These are phyloP conservation scores for Agrotis ipsilon DNA, from an alignment of 2,888 invertebrate species.

Conservation along the genomic window DNA sequence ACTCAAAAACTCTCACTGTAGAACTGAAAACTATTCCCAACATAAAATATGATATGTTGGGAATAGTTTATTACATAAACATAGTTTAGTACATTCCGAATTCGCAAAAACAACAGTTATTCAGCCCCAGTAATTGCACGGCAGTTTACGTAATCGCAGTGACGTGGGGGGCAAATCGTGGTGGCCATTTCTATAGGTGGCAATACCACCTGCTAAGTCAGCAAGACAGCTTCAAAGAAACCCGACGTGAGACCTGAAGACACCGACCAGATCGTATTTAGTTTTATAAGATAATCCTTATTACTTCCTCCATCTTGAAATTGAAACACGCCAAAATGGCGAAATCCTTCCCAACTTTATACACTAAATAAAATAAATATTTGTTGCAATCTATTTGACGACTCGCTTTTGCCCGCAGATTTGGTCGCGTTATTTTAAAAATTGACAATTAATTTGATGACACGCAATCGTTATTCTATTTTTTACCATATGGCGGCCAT, in stretches of 20 bases:
- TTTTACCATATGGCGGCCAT: too few species aligned
- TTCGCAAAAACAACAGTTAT: constrained; percentile 23
- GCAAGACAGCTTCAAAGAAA: constrained; percentile 77
- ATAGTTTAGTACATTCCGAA: too few species aligned
- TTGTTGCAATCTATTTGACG: constrained; percentile 15
- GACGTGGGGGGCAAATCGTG: constrained; percentile 69
- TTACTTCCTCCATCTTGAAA: constrained; percentile 45
- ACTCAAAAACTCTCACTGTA: not conserved
- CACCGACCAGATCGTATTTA: constrained; percentile 56
- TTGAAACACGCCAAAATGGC: constrained; percentile 36
- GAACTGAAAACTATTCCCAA: not conserved
- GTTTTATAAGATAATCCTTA: constrained; percentile 61
- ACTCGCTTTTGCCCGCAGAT: too few species aligned
- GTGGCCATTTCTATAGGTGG: constrained; percentile 58
- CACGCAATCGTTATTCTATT: too few species aligned
- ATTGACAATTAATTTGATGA: too few species aligned
- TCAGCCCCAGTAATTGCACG: constrained; percentile 37
- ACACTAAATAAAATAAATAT: constrained; percentile 37
- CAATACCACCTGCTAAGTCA: constrained; percentile 68
- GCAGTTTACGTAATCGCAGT: constrained; percentile 55
- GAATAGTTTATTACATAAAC: too few species aligned
- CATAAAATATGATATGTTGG: too few species aligned
- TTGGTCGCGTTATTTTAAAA: too few species aligned
- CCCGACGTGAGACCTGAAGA: constrained; percentile 70
- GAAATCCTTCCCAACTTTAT: constrained; percentile 23